Evolutionary conservation across 2,888 invertebrate species (phyloP).

Genomic region (Cordilura impudica): DNA sequence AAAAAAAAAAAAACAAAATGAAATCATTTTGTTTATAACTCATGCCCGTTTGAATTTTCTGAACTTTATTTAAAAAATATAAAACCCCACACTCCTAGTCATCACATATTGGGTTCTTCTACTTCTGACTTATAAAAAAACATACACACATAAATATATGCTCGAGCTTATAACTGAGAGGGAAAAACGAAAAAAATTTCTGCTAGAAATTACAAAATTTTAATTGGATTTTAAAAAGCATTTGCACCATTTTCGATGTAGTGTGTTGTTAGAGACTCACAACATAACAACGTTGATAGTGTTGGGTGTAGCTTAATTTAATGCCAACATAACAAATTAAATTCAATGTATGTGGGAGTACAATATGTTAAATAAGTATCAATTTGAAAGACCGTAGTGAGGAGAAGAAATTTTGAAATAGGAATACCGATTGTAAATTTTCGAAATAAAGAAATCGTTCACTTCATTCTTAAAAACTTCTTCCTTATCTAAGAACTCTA

Average conservation of each 20-base stretch:
- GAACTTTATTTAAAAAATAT: background rate
- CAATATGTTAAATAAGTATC: too few relatives aligned
- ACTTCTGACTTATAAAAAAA: background rate
- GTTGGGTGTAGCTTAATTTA: background rate
- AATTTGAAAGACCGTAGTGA: too few relatives aligned
- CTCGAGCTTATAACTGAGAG: background rate
- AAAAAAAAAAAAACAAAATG: too few relatives aligned
- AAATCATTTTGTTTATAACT: background rate
- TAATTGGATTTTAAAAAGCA: constrained; percentile 49
- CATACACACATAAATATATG: background rate
- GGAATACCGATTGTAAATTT: too few relatives aligned
- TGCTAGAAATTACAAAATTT: constrained; percentile 47
- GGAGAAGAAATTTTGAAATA: too few relatives aligned
- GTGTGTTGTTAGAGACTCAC: background rate
- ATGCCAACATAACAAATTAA: background rate
- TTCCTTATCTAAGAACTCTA: too few relatives aligned
- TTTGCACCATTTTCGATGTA: background rate
- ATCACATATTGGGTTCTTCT: background rate
- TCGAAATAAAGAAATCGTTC: too few relatives aligned
- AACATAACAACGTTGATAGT: background rate
- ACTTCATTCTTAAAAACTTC: too few relatives aligned
- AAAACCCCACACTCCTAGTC: background rate
- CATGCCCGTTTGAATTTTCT: background rate
- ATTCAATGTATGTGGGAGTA: background rate
- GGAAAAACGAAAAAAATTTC: background rate